Conservation (phyloP, 2,113 vertebrate genomes). For the Pungitius pungitius region DNA sequence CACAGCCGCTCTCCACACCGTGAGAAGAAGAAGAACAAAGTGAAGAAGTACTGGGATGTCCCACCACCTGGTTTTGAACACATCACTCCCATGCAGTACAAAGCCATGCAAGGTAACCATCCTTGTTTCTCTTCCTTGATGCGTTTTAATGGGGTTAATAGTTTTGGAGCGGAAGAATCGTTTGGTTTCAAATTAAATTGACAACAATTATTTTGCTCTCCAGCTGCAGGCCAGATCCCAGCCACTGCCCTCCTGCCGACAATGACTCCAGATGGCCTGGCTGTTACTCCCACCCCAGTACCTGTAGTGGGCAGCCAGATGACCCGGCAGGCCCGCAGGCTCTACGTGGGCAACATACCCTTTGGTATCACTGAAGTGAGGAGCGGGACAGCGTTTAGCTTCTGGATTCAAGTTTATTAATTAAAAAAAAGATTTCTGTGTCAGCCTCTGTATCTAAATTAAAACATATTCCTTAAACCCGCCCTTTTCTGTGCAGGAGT, state of each 20-base stretch:
- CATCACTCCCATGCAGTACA: slow-evolving; percentile 95
- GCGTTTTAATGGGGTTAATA: neutral
- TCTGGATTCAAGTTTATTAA: neutral
- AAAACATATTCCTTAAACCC: neutral
- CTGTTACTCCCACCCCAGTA: slow-evolving; percentile 90
- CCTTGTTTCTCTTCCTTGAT: neutral
- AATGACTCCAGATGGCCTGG: slow-evolving; percentile 91
- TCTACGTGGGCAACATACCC: slow-evolving; percentile 94
- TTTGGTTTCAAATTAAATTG: slow-evolving; percentile 1
- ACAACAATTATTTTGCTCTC: too few species aligned
- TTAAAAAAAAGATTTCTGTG: neutral
- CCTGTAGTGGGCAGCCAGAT: slow-evolving; percentile 95
- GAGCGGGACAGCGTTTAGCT: neutral
- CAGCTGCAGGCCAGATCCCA: slow-evolving; percentile 95
- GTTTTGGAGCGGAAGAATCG: neutral
- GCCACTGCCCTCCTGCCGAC: slow-evolving; percentile 92
- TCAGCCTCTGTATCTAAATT: neutral
- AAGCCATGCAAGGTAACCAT: slow-evolving; percentile 92
- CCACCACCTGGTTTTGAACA: slow-evolving; percentile 92
- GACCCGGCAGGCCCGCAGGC: slow-evolving; percentile 90
- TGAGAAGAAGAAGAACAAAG: slow-evolving; percentile 91
- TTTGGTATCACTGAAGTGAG: slow-evolving; percentile 93
- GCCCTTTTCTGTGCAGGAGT: slow-evolving; percentile 79
- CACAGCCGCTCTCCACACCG: slow-evolving; percentile 88
- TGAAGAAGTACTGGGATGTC: slow-evolving; percentile 94